A percentile compares a stretch with the other conserved stretches of the same genome.
These are phyloP conservation scores for Acanthopagrus latus DNA, from an alignment of 2,797 vertebrate species.

Conservation along the genomic window DNA sequence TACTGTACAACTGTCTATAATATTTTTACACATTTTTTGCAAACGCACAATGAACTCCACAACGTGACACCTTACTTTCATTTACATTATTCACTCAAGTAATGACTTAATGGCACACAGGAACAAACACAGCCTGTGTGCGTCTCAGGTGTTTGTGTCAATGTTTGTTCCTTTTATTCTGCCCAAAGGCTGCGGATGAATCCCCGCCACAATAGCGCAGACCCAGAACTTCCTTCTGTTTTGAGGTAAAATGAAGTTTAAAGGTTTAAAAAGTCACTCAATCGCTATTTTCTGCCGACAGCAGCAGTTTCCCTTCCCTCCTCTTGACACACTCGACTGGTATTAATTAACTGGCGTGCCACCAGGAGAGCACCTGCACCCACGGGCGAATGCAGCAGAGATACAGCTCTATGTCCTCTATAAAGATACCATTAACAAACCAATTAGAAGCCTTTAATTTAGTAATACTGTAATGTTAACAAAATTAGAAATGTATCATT, in stretches of 20 bases:
- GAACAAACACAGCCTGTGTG: not conserved
- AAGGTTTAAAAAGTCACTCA: constrained; percentile 64
- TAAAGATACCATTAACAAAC: not conserved
- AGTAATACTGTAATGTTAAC: not conserved
- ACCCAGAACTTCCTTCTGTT: constrained; percentile 36
- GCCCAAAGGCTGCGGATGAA: constrained; percentile 39
- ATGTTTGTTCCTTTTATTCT: constrained; percentile 32
- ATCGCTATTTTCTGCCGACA: constrained; percentile 53
- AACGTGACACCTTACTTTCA: constrained; percentile 38
- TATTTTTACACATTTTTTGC: not conserved
- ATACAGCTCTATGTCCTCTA: constrained; percentile 7
- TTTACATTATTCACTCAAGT: not conserved
- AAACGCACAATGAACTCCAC: constrained; percentile 26
- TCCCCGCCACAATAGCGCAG: constrained; percentile 35
- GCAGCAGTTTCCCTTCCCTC: constrained; percentile 64
- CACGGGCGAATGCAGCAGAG: constrained; percentile 35
- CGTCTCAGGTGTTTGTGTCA: not conserved
- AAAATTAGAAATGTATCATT: not conserved
- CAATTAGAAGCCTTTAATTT: constrained; percentile 23
- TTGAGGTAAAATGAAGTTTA: constrained; percentile 56
- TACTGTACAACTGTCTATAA: not conserved
- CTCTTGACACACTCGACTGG: constrained; percentile 66
- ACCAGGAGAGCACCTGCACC: constrained; percentile 57
- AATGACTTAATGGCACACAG: not conserved
- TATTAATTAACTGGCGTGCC: constrained; percentile 73